phyloP scores from a whole-genome alignment of 1,140 invertebrate species.

The Meloidogyne exigua region DNA sequence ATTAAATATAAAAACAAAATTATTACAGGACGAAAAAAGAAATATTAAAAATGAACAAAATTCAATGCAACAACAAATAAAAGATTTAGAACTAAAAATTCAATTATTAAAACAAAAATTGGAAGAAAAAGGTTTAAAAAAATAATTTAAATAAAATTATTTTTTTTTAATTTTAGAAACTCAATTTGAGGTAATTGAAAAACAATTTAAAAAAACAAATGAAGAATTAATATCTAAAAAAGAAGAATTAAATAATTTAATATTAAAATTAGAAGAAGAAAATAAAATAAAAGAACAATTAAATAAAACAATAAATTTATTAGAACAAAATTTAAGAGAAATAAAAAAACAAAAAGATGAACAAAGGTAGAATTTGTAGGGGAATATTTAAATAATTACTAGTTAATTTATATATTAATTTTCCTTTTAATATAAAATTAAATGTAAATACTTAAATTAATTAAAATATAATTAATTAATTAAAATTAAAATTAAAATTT shows the following conservation, averaged over 20 bases:
- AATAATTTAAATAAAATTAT: neutral
- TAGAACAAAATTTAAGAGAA: conserved; percentile 58
- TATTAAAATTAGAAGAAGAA: conserved; percentile 47
- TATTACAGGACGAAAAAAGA: conserved; percentile 55
- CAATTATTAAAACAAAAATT: conserved; percentile 49
- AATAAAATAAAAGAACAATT: conserved; percentile 48
- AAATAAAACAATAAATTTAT: conserved; percentile 39
- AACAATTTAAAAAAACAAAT: conserved; percentile 37
- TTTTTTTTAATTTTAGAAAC: conserved; percentile 44
- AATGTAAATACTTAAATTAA: too few species aligned
- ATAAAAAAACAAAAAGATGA: conserved; percentile 61
- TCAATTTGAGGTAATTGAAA: conserved; percentile 52
- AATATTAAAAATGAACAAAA: conserved; percentile 52
- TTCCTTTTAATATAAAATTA: too few species aligned
- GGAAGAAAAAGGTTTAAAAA: conserved; percentile 54
- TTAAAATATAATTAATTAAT: too few species aligned
- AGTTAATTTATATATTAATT: too few species aligned
- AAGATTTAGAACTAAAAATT: conserved; percentile 59
- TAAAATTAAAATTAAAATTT: too few species aligned
- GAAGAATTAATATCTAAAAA: conserved; percentile 49
- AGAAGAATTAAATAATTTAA: conserved; percentile 45
- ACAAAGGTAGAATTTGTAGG: conserved; percentile 44
- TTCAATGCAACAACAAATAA: conserved; percentile 53
- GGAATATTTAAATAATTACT: too few species aligned
- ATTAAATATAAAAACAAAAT: conserved; percentile 55